Percentiles rank a stretch among this genome's conserved stretches.
phyloP scores from a whole-genome alignment of 2,113 vertebrate species.

The Odobenus rosmarus region DNA sequence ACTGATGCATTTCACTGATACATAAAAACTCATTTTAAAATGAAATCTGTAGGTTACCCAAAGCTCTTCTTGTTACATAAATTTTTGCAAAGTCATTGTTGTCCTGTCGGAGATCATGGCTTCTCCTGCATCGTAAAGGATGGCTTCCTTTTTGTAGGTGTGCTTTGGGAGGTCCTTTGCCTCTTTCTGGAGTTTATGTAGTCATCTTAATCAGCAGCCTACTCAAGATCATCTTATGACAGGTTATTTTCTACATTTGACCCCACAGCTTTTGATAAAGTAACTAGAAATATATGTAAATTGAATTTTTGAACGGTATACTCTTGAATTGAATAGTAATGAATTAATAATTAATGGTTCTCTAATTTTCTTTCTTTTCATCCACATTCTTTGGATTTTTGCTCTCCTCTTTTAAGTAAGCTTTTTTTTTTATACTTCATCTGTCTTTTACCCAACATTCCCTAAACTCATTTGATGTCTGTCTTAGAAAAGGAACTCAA shows the following conservation, averaged over 20 bases:
- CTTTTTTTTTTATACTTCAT: conserved; percentile 26
- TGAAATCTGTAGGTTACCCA: neutral
- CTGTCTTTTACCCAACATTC: neutral
- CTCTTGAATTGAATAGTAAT: neutral
- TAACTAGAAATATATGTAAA: neutral
- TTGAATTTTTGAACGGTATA: neutral
- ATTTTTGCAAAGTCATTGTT: neutral
- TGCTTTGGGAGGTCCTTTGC: neutral
- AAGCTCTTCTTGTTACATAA: neutral
- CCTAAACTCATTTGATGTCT: neutral
- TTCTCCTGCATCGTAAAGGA: neutral
- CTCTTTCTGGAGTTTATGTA: neutral
- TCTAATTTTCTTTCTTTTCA: neutral
- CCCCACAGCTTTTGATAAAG: neutral
- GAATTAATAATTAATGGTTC: neutral
- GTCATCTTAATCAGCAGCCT: neutral
- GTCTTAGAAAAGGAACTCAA: neutral
- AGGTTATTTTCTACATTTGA: conserved; percentile 10
- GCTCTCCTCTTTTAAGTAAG: neutral
- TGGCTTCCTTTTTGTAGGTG: neutral
- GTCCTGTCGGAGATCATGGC: neutral
- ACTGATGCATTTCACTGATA: neutral
- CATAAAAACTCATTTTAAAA: neutral
- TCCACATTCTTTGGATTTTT: conserved; percentile 1
- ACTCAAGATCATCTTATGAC: neutral